A percentile compares a stretch with the other conserved stretches of the same genome.
Evolutionary conservation across 1,140 invertebrate species (phyloP).

Genomic region (Trachymyrmex septentrionalis): DNA sequence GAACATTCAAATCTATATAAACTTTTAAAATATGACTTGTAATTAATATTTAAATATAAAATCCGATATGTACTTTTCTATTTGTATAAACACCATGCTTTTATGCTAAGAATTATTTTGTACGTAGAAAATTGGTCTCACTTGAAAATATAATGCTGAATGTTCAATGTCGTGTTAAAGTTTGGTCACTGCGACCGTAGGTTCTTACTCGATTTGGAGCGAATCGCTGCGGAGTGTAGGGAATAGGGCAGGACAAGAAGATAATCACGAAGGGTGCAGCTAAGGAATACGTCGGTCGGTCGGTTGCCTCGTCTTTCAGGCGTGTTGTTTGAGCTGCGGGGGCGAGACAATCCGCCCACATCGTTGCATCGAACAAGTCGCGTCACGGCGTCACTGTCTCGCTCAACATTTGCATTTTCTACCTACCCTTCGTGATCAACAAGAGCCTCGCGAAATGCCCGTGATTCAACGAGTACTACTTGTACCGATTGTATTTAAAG

Average conservation of each 20-base stretch:
- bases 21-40: no score
- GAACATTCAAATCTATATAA: no score
- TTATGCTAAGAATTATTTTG: neutral
- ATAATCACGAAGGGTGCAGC: constrained; percentile 30
- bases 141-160: neutral
- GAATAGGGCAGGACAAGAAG: constrained; percentile 19
- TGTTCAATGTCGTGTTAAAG: neutral
- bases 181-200: neutral
- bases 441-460: neutral
- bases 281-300: constrained; percentile 4
- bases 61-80: no score
- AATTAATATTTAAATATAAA: no score
- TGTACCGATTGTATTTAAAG: constrained; percentile 43
- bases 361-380: constrained; percentile 55
- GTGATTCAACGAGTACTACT: constrained; percentile 24
- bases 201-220: constrained; percentile 43
- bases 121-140: neutral
- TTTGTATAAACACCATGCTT: neutral
- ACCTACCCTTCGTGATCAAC: constrained; percentile 34
- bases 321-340: constrained; percentile 69
- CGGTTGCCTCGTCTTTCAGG: constrained; percentile 45
- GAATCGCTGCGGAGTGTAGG: constrained; percentile 33
- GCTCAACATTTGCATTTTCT: constrained; percentile 47
- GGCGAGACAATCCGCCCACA: constrained; percentile 77
- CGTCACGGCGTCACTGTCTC: constrained; percentile 42